These are phyloP conservation scores for Neopelma chrysocephalum DNA, from an alignment of 2,797 vertebrate genomes.

Conservation along the genomic window DNA sequence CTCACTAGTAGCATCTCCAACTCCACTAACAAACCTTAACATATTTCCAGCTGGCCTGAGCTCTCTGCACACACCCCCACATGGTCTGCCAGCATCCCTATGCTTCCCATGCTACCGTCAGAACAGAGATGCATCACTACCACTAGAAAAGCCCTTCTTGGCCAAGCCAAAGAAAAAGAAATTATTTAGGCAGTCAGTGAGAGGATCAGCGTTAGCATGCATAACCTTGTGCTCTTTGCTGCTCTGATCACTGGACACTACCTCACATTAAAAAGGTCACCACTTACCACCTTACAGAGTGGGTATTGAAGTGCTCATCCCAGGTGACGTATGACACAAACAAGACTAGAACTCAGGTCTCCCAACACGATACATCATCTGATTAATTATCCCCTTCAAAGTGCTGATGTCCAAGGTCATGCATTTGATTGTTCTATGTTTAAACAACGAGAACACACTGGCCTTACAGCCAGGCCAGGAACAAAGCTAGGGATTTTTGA, in stretches of 20 bases:
- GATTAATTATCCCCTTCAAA: slow-evolving; percentile 21
- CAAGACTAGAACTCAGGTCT: neutral
- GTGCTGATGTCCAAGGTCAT: slow-evolving; percentile 4
- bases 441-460: neutral
- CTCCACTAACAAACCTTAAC: neutral
- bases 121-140: neutral
- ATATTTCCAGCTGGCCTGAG: neutral
- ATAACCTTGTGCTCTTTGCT: neutral
- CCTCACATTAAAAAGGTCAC: neutral
- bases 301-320: neutral
- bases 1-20: neutral
- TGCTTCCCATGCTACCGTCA: accelerated
- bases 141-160: neutral
- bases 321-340: slow-evolving; percentile 13
- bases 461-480: neutral
- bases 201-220: neutral
- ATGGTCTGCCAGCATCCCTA: neutral
- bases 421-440: slow-evolving; percentile 23
- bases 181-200: neutral
- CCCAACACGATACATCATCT: neutral
- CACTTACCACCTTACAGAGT: neutral
- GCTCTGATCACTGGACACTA: neutral
- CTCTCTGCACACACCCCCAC: neutral
- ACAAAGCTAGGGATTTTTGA: slow-evolving; percentile 16
- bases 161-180: neutral